Evolutionary conservation across 2,797 vertebrate species (phyloP).

Genomic region (Pangasius sanitwongsei): DNA sequence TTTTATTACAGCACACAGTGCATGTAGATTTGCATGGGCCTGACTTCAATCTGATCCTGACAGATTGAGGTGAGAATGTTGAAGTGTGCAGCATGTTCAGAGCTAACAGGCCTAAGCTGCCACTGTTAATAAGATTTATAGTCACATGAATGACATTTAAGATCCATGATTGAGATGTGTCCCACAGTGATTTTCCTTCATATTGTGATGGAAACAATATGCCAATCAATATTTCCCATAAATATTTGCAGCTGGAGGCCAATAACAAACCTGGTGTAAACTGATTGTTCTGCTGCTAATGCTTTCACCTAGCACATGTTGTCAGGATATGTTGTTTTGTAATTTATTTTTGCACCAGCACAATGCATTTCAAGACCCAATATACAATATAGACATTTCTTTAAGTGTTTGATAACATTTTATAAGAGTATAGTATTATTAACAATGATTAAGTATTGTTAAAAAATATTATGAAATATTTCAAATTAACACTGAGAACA

Average conservation of each 20-base stretch:
- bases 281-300: slow-evolving; percentile 5
- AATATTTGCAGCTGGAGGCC: slow-evolving; percentile 22
- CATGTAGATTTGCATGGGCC: slow-evolving; percentile 34
- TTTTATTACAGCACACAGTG: slow-evolving; percentile 70
- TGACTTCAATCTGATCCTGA: slow-evolving; percentile 24
- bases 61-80: slow-evolving; percentile 42
- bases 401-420: not conserved
- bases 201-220: slow-evolving; percentile 43
- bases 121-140: slow-evolving; percentile 47
- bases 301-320: not conserved
- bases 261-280: slow-evolving; percentile 11
- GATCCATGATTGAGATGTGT: slow-evolving; percentile 47
- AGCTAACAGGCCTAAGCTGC: slow-evolving; percentile 30
- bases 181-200: slow-evolving; percentile 37
- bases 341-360: not conserved
- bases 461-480: not conserved
- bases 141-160: slow-evolving; percentile 42
- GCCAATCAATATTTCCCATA: slow-evolving; percentile 47
- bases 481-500: not conserved
- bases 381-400: not conserved
- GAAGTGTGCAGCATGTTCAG: slow-evolving; percentile 23
- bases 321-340: not conserved
- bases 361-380: not conserved
- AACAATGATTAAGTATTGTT: not conserved
- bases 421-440: not conserved